Base-by-base conservation (phyloP, 2,888 invertebrate genomes). In the Diloba caeruleocephala region DNA sequence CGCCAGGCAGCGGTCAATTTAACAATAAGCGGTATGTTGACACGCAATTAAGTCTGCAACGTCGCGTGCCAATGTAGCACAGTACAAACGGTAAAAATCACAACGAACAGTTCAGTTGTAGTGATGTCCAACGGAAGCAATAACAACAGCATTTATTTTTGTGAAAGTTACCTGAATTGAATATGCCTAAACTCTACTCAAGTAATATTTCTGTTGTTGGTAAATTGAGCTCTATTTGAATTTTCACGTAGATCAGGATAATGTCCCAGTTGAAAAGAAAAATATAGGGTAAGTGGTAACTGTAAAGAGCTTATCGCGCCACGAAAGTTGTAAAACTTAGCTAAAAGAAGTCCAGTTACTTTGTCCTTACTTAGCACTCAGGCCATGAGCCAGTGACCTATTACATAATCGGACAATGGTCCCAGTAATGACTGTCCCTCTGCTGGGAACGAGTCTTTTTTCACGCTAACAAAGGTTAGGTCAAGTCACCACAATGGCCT, bases 31-130 rank as follows among this genome's bases (percentile, higher is more conserved):
- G 59, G 66, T 67, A 68, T 78, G 76, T 72, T 76, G 78, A 78
- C 81, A 79, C 78, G 76, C 79, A 77, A 82, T 82, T 79, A 82
- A 75, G 62, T 56, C 61, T 58, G 60, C 54, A 60, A 61, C 62
- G 62, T 76, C 61, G 78, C 79, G 75, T 79, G 76, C 54, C 56
- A 49, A 46, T 50, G 57, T 37, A 14, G 44, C 44, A n/a, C 34
- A 17, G 29, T 29, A 39, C 21, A 53, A 46, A 55, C 49, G 57
- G 49, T 39, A 55, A 72, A 72, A 68, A 74, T 74, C 74, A 71
- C 57, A 62, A 59, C 19, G 25, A 2, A 26, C 32, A 33, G 38
- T 7, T 8, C 13, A 13, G 34, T 49, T 44, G 38, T 34, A 42
- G n/a, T n/a, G n/a, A n/a, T n/a, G n/a, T 13, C 31, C 12, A 9